Evolutionary conservation across 2,888 invertebrate species (phyloP).

Genomic region (Hybos culiciformis): DNA sequence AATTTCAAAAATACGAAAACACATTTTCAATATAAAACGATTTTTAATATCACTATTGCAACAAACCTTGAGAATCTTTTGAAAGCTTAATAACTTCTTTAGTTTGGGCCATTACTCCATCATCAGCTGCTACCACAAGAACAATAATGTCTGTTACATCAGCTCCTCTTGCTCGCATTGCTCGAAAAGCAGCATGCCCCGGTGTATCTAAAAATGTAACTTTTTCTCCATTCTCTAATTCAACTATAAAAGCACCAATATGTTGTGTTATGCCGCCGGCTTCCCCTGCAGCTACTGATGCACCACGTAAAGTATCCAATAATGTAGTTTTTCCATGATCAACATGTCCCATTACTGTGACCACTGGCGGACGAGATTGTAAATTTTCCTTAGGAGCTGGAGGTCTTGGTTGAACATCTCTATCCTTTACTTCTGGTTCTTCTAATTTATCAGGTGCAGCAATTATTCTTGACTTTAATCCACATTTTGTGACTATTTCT

Average conservation of each 20-base stretch:
- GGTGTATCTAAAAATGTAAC: conserved; percentile 97
- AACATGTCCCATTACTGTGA: conserved; percentile 98
- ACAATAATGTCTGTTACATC: conserved; percentile 86
- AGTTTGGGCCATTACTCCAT: conserved; percentile 98
- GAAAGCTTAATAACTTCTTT: conserved; percentile 82
- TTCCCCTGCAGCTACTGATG: conserved; percentile 78
- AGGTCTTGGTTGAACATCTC: conserved; percentile 45
- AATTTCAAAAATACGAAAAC: too few relatives aligned
- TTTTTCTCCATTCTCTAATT: conserved; percentile 49
- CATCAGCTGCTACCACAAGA: conserved; percentile 95
- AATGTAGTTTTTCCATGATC: conserved; percentile 99
- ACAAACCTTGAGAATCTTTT: conserved; percentile 51
- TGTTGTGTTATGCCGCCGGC: conserved; percentile 99
- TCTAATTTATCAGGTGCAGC: conserved; percentile 30
- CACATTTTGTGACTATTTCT: conserved; percentile 54
- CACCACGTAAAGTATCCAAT: conserved; percentile 72
- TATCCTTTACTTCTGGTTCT: conserved; percentile 27
- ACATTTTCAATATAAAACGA: too few relatives aligned
- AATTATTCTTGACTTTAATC: conserved; percentile 45
- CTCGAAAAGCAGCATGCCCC: conserved; percentile 92
- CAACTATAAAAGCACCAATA: conserved; percentile 91
- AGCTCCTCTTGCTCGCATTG: conserved; percentile 93
- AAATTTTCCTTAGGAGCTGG: conserved; percentile 51
- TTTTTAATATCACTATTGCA: not conserved
- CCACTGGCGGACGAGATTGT: conserved; percentile 74